A percentile compares a stretch with the other conserved stretches of the same genome.
phyloP scores from a whole-genome alignment of 2,888 invertebrate species.

The Auanema sp. region DNA sequence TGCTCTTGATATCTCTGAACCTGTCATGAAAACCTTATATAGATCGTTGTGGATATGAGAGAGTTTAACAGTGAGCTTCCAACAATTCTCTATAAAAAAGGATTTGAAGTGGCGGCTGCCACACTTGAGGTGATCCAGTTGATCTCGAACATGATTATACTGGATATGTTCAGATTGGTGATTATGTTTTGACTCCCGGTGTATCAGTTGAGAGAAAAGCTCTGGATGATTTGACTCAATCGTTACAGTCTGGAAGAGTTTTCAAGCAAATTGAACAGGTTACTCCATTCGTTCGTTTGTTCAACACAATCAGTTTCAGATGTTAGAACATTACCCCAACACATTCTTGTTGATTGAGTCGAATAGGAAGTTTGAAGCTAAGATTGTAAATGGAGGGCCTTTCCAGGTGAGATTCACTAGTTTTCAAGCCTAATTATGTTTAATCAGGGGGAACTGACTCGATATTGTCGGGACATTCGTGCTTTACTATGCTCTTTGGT shows the following conservation, averaged over 20 bases:
- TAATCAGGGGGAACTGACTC: constrained; percentile 55
- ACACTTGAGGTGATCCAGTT: constrained; percentile 50
- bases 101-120: constrained; percentile 79
- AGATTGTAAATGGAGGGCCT: constrained; percentile 58
- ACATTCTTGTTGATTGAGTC: constrained; percentile 59
- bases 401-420: constrained; percentile 42
- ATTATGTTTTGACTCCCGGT: constrained; percentile 93
- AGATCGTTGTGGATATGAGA: constrained; percentile 87
- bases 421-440: not conserved
- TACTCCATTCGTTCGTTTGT: not conserved
- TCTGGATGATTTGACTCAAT: constrained; percentile 89
- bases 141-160: constrained; percentile 23
- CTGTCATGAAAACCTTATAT: not conserved
- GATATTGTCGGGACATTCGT: constrained; percentile 56
- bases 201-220: constrained; percentile 91
- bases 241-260: constrained; percentile 87
- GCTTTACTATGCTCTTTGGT: constrained; percentile 80
- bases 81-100: constrained; percentile 85
- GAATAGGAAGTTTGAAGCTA: constrained; percentile 53
- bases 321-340: constrained; percentile 56
- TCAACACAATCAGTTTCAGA: constrained; percentile 38
- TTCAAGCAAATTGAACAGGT: constrained; percentile 83
- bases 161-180: constrained; percentile 75
- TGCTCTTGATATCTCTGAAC: not conserved
- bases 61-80: constrained; percentile 96